Evolutionary conservation across 2,797 vertebrate species (phyloP), one percentile per base, ranked within the genome.

Genomic region (Mus minutoides): DNA sequence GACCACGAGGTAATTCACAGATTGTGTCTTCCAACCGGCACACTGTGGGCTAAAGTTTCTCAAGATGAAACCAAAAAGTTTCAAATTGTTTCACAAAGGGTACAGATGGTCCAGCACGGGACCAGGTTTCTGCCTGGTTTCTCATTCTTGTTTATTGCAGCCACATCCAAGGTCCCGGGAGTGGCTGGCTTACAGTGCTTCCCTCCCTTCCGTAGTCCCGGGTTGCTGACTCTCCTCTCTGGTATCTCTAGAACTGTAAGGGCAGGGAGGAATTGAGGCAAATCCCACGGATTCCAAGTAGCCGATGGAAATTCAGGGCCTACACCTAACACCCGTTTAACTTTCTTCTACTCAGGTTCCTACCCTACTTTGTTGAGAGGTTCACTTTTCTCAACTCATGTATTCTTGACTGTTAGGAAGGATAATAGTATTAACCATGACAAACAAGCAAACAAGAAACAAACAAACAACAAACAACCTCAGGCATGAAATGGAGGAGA

Each of bases 391-490:
- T 22, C 87, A 96, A 92, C 29, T 87, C 80, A 96, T 46, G n/a
- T 78, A 60, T 97, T 96, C 96, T 46, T 95, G 90, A 83, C 49
- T 85, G 8, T 93, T 96, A 21, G 67, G 64, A 97, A 95, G 90
- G 94, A 58, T 94, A 90, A 62, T 80, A 88, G 9, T 7, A 95
- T 37, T 52, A 37, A 79, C 43, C 22, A 24, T 37, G 82, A 40
- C 46, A 93, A 90, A 64, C 16, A 76, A 80, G 54, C 40, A n/a
- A 86, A 62, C 88, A 89, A 29, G 21, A 92, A 54, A 17, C 85
- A 89, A 24, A 22, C 2, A 24, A 95, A 96, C 89, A 24, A 22
- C 2, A 24, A 95, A 96, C 89, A 22, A 43, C 10, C 92, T 97
- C 90, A 88, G 78, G 2, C 0, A 95, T 93, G 93, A 94, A 52